Conservation (phyloP, 2,888 invertebrate species). For the Netelia fuscicornis region DNA sequence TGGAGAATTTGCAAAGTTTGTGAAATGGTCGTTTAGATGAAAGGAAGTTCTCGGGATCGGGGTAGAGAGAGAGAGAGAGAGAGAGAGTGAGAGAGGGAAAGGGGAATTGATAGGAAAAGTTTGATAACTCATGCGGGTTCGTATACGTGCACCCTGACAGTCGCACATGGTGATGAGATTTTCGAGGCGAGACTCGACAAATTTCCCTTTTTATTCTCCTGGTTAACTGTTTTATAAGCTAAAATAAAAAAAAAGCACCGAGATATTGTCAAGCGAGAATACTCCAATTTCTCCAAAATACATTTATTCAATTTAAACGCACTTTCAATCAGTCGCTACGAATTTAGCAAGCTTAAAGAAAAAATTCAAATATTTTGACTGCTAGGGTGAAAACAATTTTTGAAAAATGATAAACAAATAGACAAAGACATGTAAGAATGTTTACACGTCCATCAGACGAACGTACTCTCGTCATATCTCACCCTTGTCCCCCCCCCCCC, state of each 20-base stretch:
- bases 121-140: conserved; percentile 22
- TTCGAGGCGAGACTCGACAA: not conserved
- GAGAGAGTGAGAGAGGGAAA: not conserved
- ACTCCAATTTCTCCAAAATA: too few species aligned
- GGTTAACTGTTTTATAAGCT: not conserved
- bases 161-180: conserved; percentile 26
- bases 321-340: too few species aligned
- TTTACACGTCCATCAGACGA: conserved; percentile 36
- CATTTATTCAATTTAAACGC: too few species aligned
- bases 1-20: conserved; percentile 52
- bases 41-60: not conserved
- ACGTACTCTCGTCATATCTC: conserved; percentile 24
- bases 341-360: too few species aligned
- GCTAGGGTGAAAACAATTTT: not conserved
- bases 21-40: conserved; percentile 47
- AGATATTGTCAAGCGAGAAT: too few species aligned
- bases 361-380: not conserved
- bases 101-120: conserved; percentile 56
- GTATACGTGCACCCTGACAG: not conserved
- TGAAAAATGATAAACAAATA: not conserved
- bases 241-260: too few species aligned
- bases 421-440: not conserved
- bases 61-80: not conserved
- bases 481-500: too few species aligned
- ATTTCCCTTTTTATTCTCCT: not conserved